Percentiles rank a stretch among this genome's conserved stretches.
These are phyloP conservation scores for Drosophila antonietae DNA, from an alignment of 2,888 invertebrate species.

Conservation along the genomic window DNA sequence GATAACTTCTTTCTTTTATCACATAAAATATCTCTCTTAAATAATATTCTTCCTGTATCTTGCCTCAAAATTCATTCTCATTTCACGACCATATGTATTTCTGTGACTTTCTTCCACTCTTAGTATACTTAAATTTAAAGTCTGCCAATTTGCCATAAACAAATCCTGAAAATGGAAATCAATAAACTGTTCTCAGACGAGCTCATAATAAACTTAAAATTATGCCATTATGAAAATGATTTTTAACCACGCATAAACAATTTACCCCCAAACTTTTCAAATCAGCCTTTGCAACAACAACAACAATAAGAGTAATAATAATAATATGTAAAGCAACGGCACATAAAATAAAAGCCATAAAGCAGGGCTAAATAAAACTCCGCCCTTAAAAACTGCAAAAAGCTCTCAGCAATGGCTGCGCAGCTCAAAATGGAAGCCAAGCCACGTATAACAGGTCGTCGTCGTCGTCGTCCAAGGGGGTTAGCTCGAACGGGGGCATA, in stretches of 20 bases:
- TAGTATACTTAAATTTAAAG: not conserved
- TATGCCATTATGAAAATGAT: conserved; percentile 28
- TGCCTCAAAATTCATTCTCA: not conserved
- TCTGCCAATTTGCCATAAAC: conserved; percentile 8
- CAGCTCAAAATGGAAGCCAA: conserved; percentile 66
- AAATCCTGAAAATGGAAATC: conserved; percentile 34
- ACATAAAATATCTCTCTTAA: too few species aligned
- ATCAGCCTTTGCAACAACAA: conserved; percentile 61
- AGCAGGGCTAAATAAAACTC: conserved; percentile 67
- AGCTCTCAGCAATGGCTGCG: conserved; percentile 75
- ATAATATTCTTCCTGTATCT: too few species aligned
- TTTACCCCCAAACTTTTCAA: conserved; percentile 58
- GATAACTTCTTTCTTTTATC: too few species aligned
- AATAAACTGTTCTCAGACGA: conserved; percentile 41
- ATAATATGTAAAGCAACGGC: conserved; percentile 26
- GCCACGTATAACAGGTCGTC: conserved; percentile 33
- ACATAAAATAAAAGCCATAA: conserved; percentile 36
- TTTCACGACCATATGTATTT: not conserved
- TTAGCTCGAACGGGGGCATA: not conserved
- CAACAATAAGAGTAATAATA: conserved; percentile 24
- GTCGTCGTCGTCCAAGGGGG: not conserved
- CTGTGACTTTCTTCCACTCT: not conserved
- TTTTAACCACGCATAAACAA: conserved; percentile 47
- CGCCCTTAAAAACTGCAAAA: conserved; percentile 66
- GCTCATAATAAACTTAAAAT: conserved; percentile 50